Evolutionary conservation across 2,113 vertebrate species (phyloP), one percentile per base, ranked within the genome.

Genomic region (Lipotes vexillifer): DNA sequence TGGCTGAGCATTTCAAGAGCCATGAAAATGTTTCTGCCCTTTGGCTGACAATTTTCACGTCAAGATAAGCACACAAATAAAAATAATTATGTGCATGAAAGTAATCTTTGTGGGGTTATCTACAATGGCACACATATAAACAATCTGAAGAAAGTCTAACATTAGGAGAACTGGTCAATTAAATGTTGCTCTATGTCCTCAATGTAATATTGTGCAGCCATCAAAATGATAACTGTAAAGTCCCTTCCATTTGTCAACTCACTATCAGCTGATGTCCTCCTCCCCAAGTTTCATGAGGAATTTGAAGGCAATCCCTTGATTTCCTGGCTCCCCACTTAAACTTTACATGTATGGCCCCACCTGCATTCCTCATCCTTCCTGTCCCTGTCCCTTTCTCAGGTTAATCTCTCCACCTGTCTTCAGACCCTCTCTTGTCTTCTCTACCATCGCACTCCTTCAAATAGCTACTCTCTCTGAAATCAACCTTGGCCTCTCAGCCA

Each of bases 51-150:
- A 91, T 88, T 83, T 88, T 93, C 68, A 93, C 61, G 86, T 92
- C 12, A 66, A 94, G 8, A 93, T 97, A 97, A 85, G 96, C 71
- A 72, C 44, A 61, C 52, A 89, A 93, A 94, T 85, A 85, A 91
- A 95, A 97, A 82, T 52, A 89, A 92, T 80, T 66, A 21, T 3
- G 7, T 81, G 59, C 52, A 57, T 57, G 69, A 92, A 96, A 93
- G 44, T 57, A 71, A 71, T 90, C 59, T 94, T 90, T 85, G 44
- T 38, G 20, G 38, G 1, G 65, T 57, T 94, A 69, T 63, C 63
- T 31, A 33, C 29, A 94, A 77, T n/a, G 55, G 74, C 71, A 75
- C 96, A 61, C 33, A 88, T 46, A 74, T 27, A 71, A 77, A 66
- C 69, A 88, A 89, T 36, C 71, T 68, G 87, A 90, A 88, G 87